These are phyloP conservation scores for Lophura nycthemera DNA, from an alignment of 2,113 vertebrate genomes.

Conservation along the genomic window DNA sequence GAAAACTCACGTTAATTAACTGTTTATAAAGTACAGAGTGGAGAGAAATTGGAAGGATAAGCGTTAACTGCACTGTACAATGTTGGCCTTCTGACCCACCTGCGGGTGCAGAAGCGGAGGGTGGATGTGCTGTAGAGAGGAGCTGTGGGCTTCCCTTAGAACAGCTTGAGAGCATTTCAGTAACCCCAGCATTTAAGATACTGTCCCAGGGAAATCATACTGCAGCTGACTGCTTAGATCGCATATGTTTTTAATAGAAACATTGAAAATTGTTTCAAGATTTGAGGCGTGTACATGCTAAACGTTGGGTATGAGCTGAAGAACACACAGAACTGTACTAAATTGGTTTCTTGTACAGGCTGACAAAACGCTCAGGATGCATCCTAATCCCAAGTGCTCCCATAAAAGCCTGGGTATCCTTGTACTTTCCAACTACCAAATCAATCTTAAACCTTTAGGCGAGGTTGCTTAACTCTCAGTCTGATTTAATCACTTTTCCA, in stretches of 20 bases:
- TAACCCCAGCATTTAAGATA: neutral
- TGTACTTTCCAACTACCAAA: neutral
- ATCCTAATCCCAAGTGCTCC: neutral
- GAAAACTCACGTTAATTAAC: neutral
- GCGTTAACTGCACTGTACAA: neutral
- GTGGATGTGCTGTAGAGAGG: rapidly evolving
- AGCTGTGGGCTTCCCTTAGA: neutral
- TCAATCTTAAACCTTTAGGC: slow-evolving; percentile 10
- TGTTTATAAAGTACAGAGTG: neutral
- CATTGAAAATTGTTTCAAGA: slow-evolving; percentile 4
- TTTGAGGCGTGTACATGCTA: neutral
- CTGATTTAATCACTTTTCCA: neutral
- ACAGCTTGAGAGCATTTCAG: neutral
- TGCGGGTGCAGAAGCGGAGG: neutral
- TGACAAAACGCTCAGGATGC: neutral
- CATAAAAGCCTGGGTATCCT: neutral
- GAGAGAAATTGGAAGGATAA: neutral
- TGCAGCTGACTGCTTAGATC: neutral
- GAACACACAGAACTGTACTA: neutral
- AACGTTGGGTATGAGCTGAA: neutral
- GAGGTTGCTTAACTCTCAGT: neutral
- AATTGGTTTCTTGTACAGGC: neutral
- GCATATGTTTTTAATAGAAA: slow-evolving; percentile 8
- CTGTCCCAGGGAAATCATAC: neutral
- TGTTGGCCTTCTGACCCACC: neutral